phyloP scores from a whole-genome alignment of 2,888 invertebrate genomes.

The Aelia acuminata region DNA sequence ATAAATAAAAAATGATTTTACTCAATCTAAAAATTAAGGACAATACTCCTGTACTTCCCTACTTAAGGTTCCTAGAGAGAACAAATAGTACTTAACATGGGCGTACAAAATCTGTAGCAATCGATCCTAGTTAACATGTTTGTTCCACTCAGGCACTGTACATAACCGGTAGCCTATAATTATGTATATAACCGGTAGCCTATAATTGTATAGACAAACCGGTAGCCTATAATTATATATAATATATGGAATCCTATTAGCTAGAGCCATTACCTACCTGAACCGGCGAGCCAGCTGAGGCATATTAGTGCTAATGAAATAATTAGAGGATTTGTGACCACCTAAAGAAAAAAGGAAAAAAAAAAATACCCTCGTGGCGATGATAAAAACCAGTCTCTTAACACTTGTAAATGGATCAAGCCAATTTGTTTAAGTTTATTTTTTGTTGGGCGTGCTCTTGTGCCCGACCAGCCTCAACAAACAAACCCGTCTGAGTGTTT shows the following conservation, averaged over 20 bases:
- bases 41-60: too few species aligned
- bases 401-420: conserved; percentile 38
- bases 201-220: too few species aligned
- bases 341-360: neutral
- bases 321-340: conserved; percentile 8
- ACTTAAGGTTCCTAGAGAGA: too few species aligned
- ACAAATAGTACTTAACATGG: neutral
- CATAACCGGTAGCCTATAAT: conserved; percentile 34
- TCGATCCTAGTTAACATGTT: neutral
- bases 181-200: neutral
- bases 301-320: conserved; percentile 24
- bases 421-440: conserved; percentile 36
- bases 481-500: neutral
- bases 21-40: too few species aligned
- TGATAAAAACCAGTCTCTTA: conserved; percentile 18
- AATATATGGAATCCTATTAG: conserved; percentile 32
- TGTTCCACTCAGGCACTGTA: neutral
- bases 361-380: neutral
- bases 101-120: neutral
- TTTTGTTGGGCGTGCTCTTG: neutral
- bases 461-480: neutral
- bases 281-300: neutral
- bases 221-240: too few species aligned
- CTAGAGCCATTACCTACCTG: neutral
- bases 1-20: too few species aligned